phyloP scores from a whole-genome alignment of 2,113 vertebrate species.

The Parotia lawesii region DNA sequence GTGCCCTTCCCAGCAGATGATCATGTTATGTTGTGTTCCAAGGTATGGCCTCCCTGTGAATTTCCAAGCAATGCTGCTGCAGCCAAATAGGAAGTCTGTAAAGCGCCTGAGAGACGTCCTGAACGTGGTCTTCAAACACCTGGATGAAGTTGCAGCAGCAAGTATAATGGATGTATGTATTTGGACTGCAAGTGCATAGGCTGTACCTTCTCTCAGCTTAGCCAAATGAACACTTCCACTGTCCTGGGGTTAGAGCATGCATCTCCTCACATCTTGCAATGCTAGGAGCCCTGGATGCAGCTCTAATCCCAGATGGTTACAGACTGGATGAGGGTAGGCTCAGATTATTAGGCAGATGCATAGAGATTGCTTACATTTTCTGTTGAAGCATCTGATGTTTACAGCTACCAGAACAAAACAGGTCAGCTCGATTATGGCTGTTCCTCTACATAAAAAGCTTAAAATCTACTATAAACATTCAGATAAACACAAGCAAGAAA shows the following conservation, averaged over 20 bases:
- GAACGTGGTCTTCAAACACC: conserved; percentile 82
- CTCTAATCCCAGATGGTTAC: neutral
- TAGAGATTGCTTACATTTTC: neutral
- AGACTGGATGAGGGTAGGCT: neutral
- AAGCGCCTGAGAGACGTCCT: conserved; percentile 84
- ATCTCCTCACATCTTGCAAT: neutral
- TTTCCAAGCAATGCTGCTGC: conserved; percentile 88
- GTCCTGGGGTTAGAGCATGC: neutral
- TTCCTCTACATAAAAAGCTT: neutral
- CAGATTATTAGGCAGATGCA: neutral
- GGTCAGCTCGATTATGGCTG: neutral
- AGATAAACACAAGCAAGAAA: neutral
- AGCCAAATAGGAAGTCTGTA: conserved; percentile 80
- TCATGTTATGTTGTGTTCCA: neutral
- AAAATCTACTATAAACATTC: neutral
- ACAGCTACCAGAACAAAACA: neutral
- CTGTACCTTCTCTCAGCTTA: neutral
- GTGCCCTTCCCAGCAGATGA: neutral
- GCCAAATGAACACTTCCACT: neutral
- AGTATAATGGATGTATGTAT: conserved; percentile 84
- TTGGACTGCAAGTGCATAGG: rapidly evolving
- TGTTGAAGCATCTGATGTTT: neutral
- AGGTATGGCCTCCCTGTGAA: conserved; percentile 93
- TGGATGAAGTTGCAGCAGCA: conserved; percentile 83
- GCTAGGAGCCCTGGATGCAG: neutral